phyloP scores from a whole-genome alignment of 2,888 invertebrate genomes.

The Ceraclea dissimilis region DNA sequence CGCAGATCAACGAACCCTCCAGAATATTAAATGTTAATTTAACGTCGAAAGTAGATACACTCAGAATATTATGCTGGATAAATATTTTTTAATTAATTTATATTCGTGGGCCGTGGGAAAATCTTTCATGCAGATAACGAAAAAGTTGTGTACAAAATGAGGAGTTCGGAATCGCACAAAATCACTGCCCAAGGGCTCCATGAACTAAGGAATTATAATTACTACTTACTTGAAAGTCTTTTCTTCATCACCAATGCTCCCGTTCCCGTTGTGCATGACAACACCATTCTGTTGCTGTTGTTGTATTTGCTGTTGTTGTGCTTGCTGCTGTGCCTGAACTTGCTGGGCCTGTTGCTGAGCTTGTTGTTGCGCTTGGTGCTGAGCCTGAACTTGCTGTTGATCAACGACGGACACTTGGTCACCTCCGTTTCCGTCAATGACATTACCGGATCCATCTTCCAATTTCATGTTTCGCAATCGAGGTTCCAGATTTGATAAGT shows the following conservation, averaged over 20 bases:
- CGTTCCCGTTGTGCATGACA: constrained; percentile 51
- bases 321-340: constrained; percentile 11
- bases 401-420: constrained; percentile 43
- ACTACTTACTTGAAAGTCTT: constrained; percentile 86
- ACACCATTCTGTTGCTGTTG: constrained; percentile 35
- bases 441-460: constrained; percentile 45
- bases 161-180: too few species aligned
- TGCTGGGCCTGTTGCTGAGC: constrained; percentile 28
- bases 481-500: constrained; percentile 51
- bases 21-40: too few species aligned
- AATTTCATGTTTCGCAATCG: constrained; percentile 57
- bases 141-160: too few species aligned
- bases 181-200: too few species aligned
- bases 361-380: constrained; percentile 25
- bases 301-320: constrained; percentile 25
- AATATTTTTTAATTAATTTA: too few species aligned
- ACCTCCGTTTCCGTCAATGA: constrained; percentile 35
- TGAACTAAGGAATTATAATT: too few species aligned
- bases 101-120: too few species aligned
- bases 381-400: constrained; percentile 14
- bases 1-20: too few species aligned
- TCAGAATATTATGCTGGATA: too few species aligned
- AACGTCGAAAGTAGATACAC: too few species aligned
- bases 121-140: too few species aligned
- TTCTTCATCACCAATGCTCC: constrained; percentile 55